These are phyloP conservation scores for Grallaria varia DNA, from an alignment of 2,113 vertebrate genomes.

Conservation along the genomic window DNA sequence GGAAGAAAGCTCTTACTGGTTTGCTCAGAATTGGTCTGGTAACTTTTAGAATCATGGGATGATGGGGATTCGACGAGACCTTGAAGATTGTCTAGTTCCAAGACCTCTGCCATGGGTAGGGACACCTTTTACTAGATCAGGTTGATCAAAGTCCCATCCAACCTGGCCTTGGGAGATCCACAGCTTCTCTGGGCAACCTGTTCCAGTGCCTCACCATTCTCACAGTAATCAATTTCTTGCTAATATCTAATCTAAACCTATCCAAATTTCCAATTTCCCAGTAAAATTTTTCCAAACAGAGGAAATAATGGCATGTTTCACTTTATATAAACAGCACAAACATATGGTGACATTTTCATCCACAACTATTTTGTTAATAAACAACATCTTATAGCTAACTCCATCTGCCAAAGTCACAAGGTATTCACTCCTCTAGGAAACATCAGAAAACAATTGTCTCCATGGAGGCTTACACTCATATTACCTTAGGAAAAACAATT, in stretches of 20 bases:
- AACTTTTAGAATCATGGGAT: not conserved
- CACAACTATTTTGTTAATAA: constrained; percentile 63
- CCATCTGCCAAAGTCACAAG: constrained; percentile 60
- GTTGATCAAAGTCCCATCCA: not conserved
- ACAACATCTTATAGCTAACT: constrained; percentile 50
- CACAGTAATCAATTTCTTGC: not conserved
- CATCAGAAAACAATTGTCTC: constrained; percentile 46
- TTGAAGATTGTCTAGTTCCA: not conserved
- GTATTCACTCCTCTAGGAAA: constrained; percentile 41
- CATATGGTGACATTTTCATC: constrained; percentile 69
- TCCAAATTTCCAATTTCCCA: not conserved
- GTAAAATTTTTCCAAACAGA: constrained; percentile 5
- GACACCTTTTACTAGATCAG: not conserved
- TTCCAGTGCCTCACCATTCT: not conserved
- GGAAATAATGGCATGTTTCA: constrained; percentile 31
- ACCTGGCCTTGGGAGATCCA: not conserved
- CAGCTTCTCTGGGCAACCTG: not conserved
- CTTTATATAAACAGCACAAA: constrained; percentile 56
- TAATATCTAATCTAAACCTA: not conserved
- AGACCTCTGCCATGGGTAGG: not conserved
- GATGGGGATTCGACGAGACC: not conserved
- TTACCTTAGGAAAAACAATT: constrained; percentile 27
- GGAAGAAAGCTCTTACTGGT: not conserved
- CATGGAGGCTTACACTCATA: constrained; percentile 7
- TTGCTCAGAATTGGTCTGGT: not conserved